phyloP scores from a whole-genome alignment of 2,888 invertebrate genomes.

The Holacanthella duospinosa region DNA sequence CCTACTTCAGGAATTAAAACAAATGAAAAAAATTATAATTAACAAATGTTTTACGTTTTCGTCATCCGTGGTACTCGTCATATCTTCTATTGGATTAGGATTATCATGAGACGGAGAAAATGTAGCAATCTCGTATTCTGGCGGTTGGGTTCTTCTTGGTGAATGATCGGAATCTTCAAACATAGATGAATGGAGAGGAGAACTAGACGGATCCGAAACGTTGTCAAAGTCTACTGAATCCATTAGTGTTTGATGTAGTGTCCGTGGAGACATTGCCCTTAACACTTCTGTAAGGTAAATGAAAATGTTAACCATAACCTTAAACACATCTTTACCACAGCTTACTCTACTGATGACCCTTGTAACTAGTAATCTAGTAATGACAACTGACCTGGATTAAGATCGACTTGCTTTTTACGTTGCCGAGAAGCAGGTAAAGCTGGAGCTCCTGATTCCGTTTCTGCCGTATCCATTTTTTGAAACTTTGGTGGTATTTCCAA shows the following conservation, averaged over 20 bases:
- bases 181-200: no score
- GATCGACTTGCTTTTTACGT: not conserved
- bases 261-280: not conserved
- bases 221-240: not conserved
- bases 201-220: not conserved
- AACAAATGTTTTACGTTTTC: constrained; percentile 12
- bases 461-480: not conserved
- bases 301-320: no score
- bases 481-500: not conserved
- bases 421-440: not conserved
- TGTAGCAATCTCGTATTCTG: constrained; percentile 27
- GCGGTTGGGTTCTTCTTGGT: no score
- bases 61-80: constrained; percentile 20
- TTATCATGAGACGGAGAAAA: constrained; percentile 21
- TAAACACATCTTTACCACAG: no score
- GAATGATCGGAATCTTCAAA: not conserved
- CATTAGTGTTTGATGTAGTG: not conserved
- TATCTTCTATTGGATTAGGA: constrained; percentile 32
- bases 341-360: no score
- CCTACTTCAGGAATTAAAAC: not conserved
- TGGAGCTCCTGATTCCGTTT: not conserved
- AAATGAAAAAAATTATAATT: not conserved
- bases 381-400: not conserved
- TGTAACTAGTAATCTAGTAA: no score
- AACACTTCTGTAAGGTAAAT: not conserved